Conservation (phyloP, 2,797 vertebrate species). For the Masticophis lateralis region DNA sequence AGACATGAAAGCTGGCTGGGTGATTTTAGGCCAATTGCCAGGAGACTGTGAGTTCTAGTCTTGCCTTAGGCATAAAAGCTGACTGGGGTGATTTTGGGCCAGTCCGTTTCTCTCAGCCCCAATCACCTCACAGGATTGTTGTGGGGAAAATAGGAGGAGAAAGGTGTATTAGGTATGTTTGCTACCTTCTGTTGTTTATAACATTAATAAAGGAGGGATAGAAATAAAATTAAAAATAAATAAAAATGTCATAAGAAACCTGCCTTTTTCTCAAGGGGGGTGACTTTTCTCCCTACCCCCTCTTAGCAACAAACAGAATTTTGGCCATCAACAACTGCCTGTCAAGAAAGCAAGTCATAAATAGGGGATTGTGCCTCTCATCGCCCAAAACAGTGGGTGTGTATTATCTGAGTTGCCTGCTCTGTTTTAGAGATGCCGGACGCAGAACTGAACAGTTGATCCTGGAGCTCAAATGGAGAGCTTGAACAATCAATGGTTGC, state of each 20-base stretch:
- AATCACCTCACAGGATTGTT: background rate
- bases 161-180: background rate
- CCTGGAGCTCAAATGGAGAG: background rate
- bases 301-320: background rate
- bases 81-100: no score
- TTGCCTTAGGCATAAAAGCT: no score
- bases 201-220: background rate
- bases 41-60: no score
- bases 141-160: background rate
- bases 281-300: background rate
- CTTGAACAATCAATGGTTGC: background rate
- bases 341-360: background rate
- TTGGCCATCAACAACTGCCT: background rate
- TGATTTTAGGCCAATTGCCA: no score
- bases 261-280: background rate
- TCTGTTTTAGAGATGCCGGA: background rate
- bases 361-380: background rate
- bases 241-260: background rate
- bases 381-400: background rate
- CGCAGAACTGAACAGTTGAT: background rate
- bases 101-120: background rate
- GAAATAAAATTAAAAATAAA: background rate
- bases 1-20: no score
- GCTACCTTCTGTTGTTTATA: no score
- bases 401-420: background rate